Percentiles rank a stretch among this genome's conserved stretches.
These are phyloP conservation scores for Dreissena polymorpha DNA, from an alignment of 1,140 invertebrate genomes.

Conservation along the genomic window DNA sequence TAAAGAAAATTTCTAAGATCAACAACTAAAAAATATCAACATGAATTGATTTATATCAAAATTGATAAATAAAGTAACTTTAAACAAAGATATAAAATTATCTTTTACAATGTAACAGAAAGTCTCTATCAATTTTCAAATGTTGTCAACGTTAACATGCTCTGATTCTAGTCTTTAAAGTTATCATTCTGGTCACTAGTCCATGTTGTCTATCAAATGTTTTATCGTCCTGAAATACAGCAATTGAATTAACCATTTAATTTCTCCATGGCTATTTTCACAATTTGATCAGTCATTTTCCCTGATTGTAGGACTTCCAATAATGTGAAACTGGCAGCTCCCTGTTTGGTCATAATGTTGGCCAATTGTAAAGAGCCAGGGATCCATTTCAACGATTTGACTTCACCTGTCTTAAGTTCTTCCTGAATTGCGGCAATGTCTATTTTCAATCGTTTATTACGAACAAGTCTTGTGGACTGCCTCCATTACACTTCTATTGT, in stretches of 20 bases:
- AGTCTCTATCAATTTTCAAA: no score
- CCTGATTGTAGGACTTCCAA: neutral
- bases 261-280: neutral
- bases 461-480: slow-evolving; percentile 44
- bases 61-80: no score
- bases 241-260: neutral
- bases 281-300: slow-evolving; percentile 14
- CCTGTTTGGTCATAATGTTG: slow-evolving; percentile 35
- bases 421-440: slow-evolving; percentile 40
- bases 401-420: slow-evolving; percentile 16
- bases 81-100: no score
- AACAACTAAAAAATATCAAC: no score
- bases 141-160: no score
- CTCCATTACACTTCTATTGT: slow-evolving; percentile 55
- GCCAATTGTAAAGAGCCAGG: slow-evolving; percentile 25
- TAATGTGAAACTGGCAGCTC: neutral
- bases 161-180: no score
- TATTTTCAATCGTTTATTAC: slow-evolving; percentile 8
- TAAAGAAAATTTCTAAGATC: no score
- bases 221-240: no score
- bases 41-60: no score
- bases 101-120: no score
- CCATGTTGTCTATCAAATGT: no score
- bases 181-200: no score
- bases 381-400: slow-evolving; percentile 49